These are phyloP conservation scores for Nephrocerus scutellatus DNA, from an alignment of 2,888 invertebrate species.

Conservation along the genomic window DNA sequence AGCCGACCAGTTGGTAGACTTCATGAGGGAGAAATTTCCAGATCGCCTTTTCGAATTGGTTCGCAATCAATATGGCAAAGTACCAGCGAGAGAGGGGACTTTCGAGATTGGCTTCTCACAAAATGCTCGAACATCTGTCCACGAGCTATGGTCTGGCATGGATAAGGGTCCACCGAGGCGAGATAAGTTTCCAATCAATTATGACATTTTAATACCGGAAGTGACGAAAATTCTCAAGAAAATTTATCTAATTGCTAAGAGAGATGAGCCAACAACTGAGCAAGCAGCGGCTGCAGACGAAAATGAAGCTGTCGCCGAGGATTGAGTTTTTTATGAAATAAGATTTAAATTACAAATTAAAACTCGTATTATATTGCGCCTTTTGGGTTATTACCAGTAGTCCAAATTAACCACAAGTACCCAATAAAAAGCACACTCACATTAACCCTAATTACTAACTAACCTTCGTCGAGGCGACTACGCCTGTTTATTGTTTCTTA, in stretches of 20 bases:
- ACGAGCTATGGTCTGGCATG: conserved; percentile 35
- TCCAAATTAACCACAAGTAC: too few relatives aligned
- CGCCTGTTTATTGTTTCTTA: too few relatives aligned
- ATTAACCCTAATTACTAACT: too few relatives aligned
- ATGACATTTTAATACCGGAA: conserved; percentile 30
- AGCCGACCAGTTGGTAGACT: conserved; percentile 34
- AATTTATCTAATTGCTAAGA: conserved; percentile 29
- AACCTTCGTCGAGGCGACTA: too few relatives aligned
- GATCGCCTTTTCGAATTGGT: conserved; percentile 34
- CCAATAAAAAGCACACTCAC: too few relatives aligned
- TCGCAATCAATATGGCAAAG: conserved; percentile 33
- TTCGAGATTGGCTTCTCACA: conserved; percentile 40
- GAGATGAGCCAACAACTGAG: too few relatives aligned
- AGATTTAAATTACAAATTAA: too few relatives aligned
- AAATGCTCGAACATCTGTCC: conserved; percentile 36
- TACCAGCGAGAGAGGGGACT: conserved; percentile 32
- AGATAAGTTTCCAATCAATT: conserved; percentile 38
- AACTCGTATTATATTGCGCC: too few relatives aligned
- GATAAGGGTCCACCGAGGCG: conserved; percentile 39
- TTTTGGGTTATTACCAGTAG: too few relatives aligned
- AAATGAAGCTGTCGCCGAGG: too few relatives aligned
- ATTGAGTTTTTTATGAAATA: too few relatives aligned
- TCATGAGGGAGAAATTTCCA: conserved; percentile 30
- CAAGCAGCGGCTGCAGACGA: too few relatives aligned
- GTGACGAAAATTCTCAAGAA: conserved; percentile 34